Base-by-base conservation (phyloP, 2,797 vertebrate species). In the Trematomus bernacchii region DNA sequence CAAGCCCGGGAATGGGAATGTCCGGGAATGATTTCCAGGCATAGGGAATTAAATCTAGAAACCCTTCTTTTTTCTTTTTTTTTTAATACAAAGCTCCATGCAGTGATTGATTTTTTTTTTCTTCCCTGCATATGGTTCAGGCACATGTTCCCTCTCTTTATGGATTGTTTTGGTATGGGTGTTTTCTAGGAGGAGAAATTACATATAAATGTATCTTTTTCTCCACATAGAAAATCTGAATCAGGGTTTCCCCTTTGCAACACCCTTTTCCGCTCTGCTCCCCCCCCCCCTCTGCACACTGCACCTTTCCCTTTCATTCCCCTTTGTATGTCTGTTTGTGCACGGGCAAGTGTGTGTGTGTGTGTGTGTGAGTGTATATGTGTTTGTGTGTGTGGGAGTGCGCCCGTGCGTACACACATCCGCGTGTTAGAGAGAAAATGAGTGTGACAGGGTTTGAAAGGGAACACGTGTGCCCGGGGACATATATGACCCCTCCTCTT, bases 401-500 rank as follows among this genome's bases (percentile, higher is more conserved):
- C 0, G 30, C 66, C 44, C n/a, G 66, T 73, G 80, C 48, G 13
- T 77, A 71, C 64, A 69, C 76, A 70, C 74, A 85, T 85, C 69
- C 57, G 19, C 40, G 58, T 30, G 43, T 83, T 76, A 79, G 80
- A 85, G 85, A 78, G 86, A 86, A 86, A 91, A 91, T 85, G 75
- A 90, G 85, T 83, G 86, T 89, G 90, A 89, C 86, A 87, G 76
- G 79, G 75, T 89, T 85, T 91, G 91, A 91, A 92, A 93, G 88
- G 82, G 92, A 92, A 91, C 90, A 92, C 88, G 89, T 91, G 90
- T 92, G 89, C 90, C 87, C 85, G 73, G 61, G 84, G 86, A 89
- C 81, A 90, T 88, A 77, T 75, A 44, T 16, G 80, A 77, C 62
- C 73, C 85, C 67, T 71, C 79, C 81, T 50, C 71, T 65, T 75